Conservation (phyloP, 2,113 vertebrate genomes). For the Lutjanus erythropterus region DNA sequence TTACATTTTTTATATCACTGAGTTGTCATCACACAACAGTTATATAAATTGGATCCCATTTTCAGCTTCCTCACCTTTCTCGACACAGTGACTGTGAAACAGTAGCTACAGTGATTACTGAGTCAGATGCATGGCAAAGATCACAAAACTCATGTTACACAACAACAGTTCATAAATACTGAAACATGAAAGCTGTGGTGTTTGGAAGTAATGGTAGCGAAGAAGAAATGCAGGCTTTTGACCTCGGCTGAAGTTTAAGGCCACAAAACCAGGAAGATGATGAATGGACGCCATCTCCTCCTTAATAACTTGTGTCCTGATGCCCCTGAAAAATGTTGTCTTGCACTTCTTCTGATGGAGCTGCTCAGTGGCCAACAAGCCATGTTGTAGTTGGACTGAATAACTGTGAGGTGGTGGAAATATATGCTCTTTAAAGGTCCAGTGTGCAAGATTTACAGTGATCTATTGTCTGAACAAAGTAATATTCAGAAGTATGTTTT, state of each 20-base stretch:
- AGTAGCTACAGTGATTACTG: background rate
- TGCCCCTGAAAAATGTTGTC: conserved; percentile 1
- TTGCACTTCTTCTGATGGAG: too few species aligned
- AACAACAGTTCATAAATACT: conserved; percentile 10
- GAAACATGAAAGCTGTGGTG: background rate
- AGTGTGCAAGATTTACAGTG: too few species aligned
- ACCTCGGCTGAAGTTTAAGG: background rate
- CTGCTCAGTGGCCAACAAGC: too few species aligned
- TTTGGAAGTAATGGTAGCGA: background rate
- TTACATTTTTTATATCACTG: conserved; percentile 31
- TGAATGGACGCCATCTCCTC: background rate
- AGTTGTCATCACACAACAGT: background rate
- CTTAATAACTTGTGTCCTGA: conserved; percentile 16
- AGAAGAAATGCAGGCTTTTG: background rate
- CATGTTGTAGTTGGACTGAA: too few species aligned
- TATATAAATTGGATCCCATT: conserved; percentile 17
- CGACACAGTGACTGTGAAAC: conserved; percentile 2
- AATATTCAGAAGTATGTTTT: too few species aligned
- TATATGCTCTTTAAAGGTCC: too few species aligned
- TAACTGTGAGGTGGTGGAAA: too few species aligned
- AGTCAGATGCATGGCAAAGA: background rate
- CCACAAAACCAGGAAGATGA: background rate
- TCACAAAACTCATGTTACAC: background rate
- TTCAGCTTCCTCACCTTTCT: background rate
- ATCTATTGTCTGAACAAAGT: too few species aligned